Base-by-base conservation (phyloP, 2,888 invertebrate genomes). In the Nectonema munidae region DNA sequence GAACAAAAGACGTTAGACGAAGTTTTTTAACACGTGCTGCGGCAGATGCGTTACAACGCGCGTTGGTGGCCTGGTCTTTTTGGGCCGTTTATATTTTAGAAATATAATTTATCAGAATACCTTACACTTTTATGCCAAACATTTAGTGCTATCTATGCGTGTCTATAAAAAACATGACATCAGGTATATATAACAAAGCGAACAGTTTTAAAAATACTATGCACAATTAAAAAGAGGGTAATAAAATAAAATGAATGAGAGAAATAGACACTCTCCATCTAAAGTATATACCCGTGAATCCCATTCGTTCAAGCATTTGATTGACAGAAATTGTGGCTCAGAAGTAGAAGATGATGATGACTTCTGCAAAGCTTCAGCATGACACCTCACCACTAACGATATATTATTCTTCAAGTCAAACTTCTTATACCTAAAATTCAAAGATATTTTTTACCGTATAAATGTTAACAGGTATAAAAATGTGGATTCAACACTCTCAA, bases 261-360 rank as follows among this genome's bases (percentile, higher is more conserved):
- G n/a, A 25, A 11, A n/a, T 25, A n/a, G 13, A 25, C 11, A 25
- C 11, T n/a, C 25, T 25, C 25, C 11, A 25, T 11, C n/a, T 6
- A n/a, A 32, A 32, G n/a, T n/a, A 25, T 25, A 25, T 51, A 63
- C 63, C 51, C 79, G 74, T 0, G 83, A 77, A 58, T 95, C 89
- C 89, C 89, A 95, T 55, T 99, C 95, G 58, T 95, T 95, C 15
- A 95, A 63, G 0, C 95, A 83, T 59, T 86, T 89, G 52, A 99
- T 75, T 4, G 76, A 72, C 36, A 95, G 62, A 57, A 71, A 83
- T 57, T 89, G 86, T 2, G 67, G 64, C 52, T 83, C 81, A 42
- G 73, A 74, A 42, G 52, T 53, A 9, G 56, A 54, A 30, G 55
- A 56, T 47, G 68, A 72, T 0, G 76, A 73, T 0, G 72, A 70